phyloP scores from a whole-genome alignment of 2,797 vertebrate species.

The Manis pentadactyla region DNA sequence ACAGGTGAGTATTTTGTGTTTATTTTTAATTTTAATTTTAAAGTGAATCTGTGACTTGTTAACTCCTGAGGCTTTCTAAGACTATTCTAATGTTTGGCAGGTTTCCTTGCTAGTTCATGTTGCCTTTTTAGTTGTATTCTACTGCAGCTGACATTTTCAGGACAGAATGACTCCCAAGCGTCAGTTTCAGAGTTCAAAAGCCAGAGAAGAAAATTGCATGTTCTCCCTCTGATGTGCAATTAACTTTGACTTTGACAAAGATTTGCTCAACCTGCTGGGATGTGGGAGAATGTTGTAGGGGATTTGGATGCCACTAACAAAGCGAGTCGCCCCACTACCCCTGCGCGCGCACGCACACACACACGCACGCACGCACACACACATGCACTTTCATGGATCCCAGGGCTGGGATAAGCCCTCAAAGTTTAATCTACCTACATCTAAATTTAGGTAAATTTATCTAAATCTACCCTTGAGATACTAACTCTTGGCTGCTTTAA shows the following conservation, averaged over 20 bases:
- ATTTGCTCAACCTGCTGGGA: background rate
- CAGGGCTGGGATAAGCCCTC: background rate
- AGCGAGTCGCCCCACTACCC: background rate
- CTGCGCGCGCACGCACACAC: background rate
- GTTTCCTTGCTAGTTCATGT: constrained; percentile 47
- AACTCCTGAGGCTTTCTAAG: constrained; percentile 66
- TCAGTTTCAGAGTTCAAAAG: constrained; percentile 70
- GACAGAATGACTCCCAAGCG: constrained; percentile 43
- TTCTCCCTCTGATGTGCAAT: constrained; percentile 61
- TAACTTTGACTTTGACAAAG: constrained; percentile 69
- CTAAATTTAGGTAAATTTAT: too few relatives aligned
- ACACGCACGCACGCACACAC: background rate
- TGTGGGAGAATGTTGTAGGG: background rate
- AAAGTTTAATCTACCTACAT: background rate
- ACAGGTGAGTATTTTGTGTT: background rate
- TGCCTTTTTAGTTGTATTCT: constrained; percentile 34
- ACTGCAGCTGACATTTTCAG: constrained; percentile 70
- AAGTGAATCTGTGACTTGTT: constrained; percentile 22
- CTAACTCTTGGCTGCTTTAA: background rate
- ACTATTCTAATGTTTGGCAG: constrained; percentile 61
- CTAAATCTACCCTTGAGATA: background rate
- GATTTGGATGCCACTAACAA: constrained; percentile 25
- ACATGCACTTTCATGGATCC: background rate
- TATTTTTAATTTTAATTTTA: background rate
- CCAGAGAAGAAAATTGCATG: constrained; percentile 61